Evolutionary conservation across 2,888 invertebrate genomes (phyloP), one percentile per base, ranked within the genome.

Genomic region (Drosophila hamatofila): DNA sequence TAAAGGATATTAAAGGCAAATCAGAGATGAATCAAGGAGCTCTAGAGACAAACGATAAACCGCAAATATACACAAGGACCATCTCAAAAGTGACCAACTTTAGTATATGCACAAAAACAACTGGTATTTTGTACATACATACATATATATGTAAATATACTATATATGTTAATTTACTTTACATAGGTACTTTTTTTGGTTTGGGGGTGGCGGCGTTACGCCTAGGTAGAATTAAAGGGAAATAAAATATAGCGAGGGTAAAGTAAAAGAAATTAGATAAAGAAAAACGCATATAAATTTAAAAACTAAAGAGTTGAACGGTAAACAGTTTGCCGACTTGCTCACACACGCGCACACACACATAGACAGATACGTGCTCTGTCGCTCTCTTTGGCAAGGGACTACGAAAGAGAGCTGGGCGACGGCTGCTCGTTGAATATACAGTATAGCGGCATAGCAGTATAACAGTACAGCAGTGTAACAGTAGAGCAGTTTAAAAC

Each of bases 41-140:
- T 61, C 62, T 64, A 70, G 59, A 67, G 66, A 51, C 49, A 61
- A 73, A 62, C 69, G 48, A 72, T 41, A 78, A 77, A 65, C 82
- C 90, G 89, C 90, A 88, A 91, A 91, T 92, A 88, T 92, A 92
- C 91, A 92, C 96, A 96, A 96, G 96, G 96, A 97, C 96, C 97
- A 97, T 96, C 96, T 97, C 97, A 96, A 96, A 96, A 96, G 96
- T 96, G 96, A 96, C 96, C 95, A 95, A 94, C 94, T 56, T 94
- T 69, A 57, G 62, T 59, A 69, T 69, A 61, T 58, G 55, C 61
- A 69, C 61, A 73, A 57, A 46, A 61, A 64, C 12, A 33, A 49
- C n/a, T 33, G 56, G 57, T 30, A 48, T 59, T 51, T 27, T 49
- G 49, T 39, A 12, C 51, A 35, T 33, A 46, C 16, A 37, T n/a